Evolutionary conservation across 2,888 invertebrate genomes (phyloP).

Genomic region (Drosophila falleni): DNA sequence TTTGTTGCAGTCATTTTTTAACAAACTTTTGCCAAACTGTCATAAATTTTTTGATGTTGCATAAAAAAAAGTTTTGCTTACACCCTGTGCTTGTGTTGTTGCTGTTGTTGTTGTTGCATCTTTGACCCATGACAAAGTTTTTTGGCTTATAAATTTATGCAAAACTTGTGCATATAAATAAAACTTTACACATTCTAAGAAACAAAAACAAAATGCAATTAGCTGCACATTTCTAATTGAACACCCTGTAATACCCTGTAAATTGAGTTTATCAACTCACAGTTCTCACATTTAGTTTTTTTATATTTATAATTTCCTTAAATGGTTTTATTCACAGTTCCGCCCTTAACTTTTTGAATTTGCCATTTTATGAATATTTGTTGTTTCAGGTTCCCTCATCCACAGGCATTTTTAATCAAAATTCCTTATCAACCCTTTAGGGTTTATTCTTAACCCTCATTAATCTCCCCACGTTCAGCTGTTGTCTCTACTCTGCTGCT

Average conservation of each 20-base stretch:
- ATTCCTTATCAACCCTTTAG: conserved; percentile 69
- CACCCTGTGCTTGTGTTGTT: conserved; percentile 17
- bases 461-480: conserved; percentile 58
- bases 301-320: conserved; percentile 10
- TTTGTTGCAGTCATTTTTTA: conserved; percentile 51
- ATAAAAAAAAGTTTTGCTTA: conserved; percentile 63
- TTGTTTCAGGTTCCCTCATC: conserved; percentile 42
- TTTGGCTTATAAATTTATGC: conserved; percentile 82
- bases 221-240: conserved; percentile 28
- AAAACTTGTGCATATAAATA: conserved; percentile 79
- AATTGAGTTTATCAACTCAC: not conserved
- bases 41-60: conserved; percentile 80
- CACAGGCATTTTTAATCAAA: conserved; percentile 59
- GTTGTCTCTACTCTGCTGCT: conserved; percentile 25
- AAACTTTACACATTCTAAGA: conserved; percentile 60
- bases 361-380: conserved; percentile 3
- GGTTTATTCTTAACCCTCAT: conserved; percentile 64
- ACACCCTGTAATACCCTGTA: conserved; percentile 8
- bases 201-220: conserved; percentile 59
- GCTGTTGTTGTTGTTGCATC: conserved; percentile 45
- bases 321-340: conserved; percentile 1
- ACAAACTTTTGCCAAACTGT: conserved; percentile 76
- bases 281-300: conserved; percentile 5
- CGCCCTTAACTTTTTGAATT: conserved; percentile 41
- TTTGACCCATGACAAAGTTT: conserved; percentile 65